Conservation (phyloP, 2,888 invertebrate species). For the Dasysyrphus tricinctus region DNA sequence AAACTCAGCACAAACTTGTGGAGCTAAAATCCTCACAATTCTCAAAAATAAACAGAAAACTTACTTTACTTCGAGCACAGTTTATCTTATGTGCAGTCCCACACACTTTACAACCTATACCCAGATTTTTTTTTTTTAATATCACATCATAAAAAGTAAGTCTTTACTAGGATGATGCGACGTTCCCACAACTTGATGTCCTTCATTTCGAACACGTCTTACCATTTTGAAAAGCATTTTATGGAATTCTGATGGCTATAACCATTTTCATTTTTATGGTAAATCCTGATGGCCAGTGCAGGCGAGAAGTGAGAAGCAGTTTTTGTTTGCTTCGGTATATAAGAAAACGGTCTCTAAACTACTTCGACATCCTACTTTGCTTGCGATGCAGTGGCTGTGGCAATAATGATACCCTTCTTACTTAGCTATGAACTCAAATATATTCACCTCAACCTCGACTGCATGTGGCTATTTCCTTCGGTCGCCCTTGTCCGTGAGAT, state of each 20-base stretch:
- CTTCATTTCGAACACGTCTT: conserved; percentile 60
- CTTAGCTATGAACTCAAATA: conserved; percentile 25
- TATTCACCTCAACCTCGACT: conserved; percentile 60
- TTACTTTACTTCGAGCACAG: conserved; percentile 29
- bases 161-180: conserved; percentile 11
- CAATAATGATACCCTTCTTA: not conserved
- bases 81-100: conserved; percentile 38
- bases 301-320: not conserved
- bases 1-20: conserved; percentile 53
- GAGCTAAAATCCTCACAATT: conserved; percentile 43
- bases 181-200: conserved; percentile 32
- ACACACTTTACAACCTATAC: conserved; percentile 41
- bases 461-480: conserved; percentile 54
- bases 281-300: conserved; percentile 25
- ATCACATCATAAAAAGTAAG: conserved; percentile 57
- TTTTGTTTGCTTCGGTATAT: not conserved
- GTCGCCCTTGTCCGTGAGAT: conserved; percentile 42
- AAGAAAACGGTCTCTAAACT: conserved; percentile 65
- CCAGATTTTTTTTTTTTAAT: conserved; percentile 29
- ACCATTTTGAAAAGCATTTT: conserved; percentile 67
- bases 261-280: conserved; percentile 66
- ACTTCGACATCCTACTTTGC: conserved; percentile 17
- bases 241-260: conserved; percentile 71
- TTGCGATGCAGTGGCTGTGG: not conserved
- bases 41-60: conserved; percentile 17